Evolutionary conservation across 2,797 vertebrate genomes (phyloP).

Genomic region (Coccyzus lansbergi): DNA sequence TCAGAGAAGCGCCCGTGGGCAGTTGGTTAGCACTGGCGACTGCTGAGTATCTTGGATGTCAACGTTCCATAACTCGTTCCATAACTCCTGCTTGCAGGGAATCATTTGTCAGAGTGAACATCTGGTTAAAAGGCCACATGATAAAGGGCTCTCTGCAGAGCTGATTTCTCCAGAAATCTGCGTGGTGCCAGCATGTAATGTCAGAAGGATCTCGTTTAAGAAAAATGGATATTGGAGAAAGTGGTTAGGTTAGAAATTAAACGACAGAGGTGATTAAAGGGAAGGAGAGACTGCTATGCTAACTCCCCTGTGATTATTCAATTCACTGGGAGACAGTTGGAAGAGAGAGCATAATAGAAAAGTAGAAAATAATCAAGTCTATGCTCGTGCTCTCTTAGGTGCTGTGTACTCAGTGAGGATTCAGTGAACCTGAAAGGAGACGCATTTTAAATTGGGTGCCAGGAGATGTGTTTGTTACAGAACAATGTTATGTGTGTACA

Average conservation of each 20-base stretch:
- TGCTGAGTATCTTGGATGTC: not conserved
- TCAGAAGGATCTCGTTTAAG: not conserved
- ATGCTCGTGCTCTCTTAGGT: not conserved
- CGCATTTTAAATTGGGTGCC: not conserved
- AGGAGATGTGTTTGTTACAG: not conserved
- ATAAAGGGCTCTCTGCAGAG: not conserved
- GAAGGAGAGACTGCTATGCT: not conserved
- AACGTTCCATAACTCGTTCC: not conserved
- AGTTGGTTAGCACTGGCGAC: not conserved
- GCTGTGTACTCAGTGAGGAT: not conserved
- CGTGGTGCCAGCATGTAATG: fast-evolving
- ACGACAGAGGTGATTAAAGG: not conserved
- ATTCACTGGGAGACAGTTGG: not conserved
- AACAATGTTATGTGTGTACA: not conserved
- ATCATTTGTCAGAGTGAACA: not conserved
- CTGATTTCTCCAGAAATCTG: not conserved
- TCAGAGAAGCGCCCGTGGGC: not conserved
- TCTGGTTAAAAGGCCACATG: not conserved
- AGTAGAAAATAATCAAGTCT: not conserved
- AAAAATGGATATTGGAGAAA: not conserved
- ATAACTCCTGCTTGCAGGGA: not conserved
- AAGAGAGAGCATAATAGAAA: not conserved
- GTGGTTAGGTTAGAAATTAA: not conserved
- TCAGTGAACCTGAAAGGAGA: not conserved
- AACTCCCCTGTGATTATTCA: not conserved